Percentiles rank a stretch among this genome's conserved stretches.
phyloP scores from a whole-genome alignment of 2,888 invertebrate genomes.

The Sialis lutaria region DNA sequence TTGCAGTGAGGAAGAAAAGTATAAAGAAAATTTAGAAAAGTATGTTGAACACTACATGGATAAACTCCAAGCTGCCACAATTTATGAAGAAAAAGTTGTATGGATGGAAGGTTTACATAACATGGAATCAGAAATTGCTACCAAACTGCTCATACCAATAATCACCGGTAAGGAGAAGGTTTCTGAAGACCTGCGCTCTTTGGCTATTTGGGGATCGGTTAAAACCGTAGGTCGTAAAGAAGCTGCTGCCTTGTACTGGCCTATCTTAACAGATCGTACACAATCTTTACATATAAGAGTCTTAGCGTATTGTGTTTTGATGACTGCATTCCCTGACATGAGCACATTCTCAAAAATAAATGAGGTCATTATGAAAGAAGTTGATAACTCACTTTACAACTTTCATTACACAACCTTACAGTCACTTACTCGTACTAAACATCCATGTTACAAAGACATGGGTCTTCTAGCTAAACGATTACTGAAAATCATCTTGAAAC shows the following conservation, averaged over 20 bases:
- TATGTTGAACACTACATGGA: conserved; percentile 15
- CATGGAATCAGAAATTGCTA: conserved; percentile 21
- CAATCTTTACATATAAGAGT: conserved; percentile 25
- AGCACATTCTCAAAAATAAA: conserved; percentile 24
- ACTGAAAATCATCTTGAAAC: conserved; percentile 18
- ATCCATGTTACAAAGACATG: conserved; percentile 22
- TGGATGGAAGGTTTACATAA: conserved; percentile 29
- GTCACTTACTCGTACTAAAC: conserved; percentile 22
- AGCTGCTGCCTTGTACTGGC: conserved; percentile 25
- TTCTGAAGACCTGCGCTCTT: conserved; percentile 20
- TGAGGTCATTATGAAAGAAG: conserved; percentile 27
- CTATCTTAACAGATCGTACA: conserved; percentile 24
- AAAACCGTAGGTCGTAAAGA: conserved; percentile 15
- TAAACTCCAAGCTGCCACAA: conserved; percentile 14
- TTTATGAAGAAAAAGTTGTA: conserved; percentile 22
- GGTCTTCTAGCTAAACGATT: conserved; percentile 20
- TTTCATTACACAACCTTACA: conserved; percentile 28
- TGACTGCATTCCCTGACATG: conserved; percentile 21
- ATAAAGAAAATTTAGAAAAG: conserved; percentile 10
- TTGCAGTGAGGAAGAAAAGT: conserved; percentile 7
- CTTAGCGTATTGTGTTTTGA: conserved; percentile 24
- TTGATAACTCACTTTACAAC: conserved; percentile 26
- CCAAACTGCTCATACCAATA: conserved; percentile 24
- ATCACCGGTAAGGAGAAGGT: conserved; percentile 20
- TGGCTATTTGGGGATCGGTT: conserved; percentile 24